Conservation (phyloP, 2,888 invertebrate genomes). For the Ferrisia virgata region DNA sequence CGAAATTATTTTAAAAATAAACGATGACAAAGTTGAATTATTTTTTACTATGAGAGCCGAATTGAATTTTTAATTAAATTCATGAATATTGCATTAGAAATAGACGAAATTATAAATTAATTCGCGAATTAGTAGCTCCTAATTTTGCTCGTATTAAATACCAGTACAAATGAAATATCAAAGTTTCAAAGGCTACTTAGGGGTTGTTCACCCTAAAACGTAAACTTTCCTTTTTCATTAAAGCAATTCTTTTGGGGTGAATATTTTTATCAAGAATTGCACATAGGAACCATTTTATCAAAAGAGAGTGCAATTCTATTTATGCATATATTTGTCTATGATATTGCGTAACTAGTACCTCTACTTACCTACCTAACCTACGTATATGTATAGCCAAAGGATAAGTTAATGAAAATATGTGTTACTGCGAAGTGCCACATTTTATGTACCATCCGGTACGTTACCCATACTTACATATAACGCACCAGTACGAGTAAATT, state of each 20-base stretch:
- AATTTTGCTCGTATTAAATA: not conserved
- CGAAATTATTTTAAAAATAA: not conserved
- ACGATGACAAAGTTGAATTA: not conserved
- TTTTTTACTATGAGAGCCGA: not conserved
- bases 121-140: not conserved
- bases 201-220: not conserved
- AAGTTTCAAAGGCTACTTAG: not conserved
- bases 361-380: too few relatives aligned
- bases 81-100: not conserved
- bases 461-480: too few relatives aligned
- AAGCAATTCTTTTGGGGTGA: conserved; percentile 9
- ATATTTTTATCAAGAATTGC: not conserved
- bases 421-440: not conserved
- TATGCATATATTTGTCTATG: not conserved
- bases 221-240: not conserved
- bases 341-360: not conserved
- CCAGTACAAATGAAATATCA: not conserved
- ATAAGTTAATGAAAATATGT: not conserved
- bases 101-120: not conserved
- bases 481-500: too few relatives aligned
- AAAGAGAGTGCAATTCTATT: not conserved
- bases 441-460: not conserved
- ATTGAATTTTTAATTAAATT: not conserved
- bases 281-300: not conserved
- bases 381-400: too few relatives aligned